Conservation (phyloP, 2,888 invertebrate species). For the Brenthis ino region DNA sequence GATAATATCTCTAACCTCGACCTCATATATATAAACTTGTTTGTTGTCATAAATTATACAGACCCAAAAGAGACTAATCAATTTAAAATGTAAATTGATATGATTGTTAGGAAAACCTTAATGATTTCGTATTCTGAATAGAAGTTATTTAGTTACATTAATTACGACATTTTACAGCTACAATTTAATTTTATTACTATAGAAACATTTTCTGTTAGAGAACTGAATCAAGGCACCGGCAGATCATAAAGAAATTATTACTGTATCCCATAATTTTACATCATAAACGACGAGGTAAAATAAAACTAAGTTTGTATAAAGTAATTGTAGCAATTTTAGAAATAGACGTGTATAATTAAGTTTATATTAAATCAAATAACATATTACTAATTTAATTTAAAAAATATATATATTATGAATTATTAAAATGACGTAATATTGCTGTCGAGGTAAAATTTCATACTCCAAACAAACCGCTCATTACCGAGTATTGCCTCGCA, state of each 20-base stretch:
- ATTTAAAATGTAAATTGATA: conserved; percentile 56
- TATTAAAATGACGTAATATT: conserved; percentile 17
- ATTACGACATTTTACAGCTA: conserved; percentile 72
- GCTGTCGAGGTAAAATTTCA: conserved; percentile 34
- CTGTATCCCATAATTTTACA: conserved; percentile 61
- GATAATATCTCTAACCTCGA: conserved; percentile 42
- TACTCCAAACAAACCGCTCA: conserved; percentile 38
- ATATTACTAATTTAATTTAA: background rate
- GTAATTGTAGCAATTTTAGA: conserved; percentile 14
- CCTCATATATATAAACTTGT: conserved; percentile 32
- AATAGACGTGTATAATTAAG: conserved; percentile 23
- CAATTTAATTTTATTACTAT: conserved; percentile 73
- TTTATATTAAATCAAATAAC: background rate
- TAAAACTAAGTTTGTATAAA: conserved; percentile 36
- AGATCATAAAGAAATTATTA: conserved; percentile 68
- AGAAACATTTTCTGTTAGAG: conserved; percentile 67
- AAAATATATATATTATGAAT: background rate
- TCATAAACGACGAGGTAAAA: conserved; percentile 58
- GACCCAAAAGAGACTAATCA: conserved; percentile 50
- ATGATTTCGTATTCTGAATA: conserved; percentile 64
- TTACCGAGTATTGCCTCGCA: conserved; percentile 48
- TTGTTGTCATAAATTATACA: conserved; percentile 43
- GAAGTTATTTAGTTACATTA: conserved; percentile 78
- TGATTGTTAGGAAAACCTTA: conserved; percentile 53
- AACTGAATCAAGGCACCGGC: conserved; percentile 53